These are phyloP conservation scores for Ennomos quercinarius DNA, from an alignment of 2,888 invertebrate species.

Conservation along the genomic window DNA sequence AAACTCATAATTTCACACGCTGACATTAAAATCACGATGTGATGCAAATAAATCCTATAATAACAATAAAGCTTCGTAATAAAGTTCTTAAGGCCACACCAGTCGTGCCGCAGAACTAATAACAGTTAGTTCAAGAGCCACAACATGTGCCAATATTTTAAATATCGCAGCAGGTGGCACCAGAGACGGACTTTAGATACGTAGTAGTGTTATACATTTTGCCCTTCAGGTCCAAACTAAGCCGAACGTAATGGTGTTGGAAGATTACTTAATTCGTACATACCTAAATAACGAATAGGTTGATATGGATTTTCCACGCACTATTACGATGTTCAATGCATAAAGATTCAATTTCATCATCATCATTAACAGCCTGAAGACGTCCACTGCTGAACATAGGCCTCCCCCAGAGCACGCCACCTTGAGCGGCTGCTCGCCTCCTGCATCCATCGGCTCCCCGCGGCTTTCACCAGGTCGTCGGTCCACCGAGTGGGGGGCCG, in stretches of 20 bases:
- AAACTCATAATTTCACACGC: slow-evolving; percentile 14
- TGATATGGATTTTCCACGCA: too few relatives aligned
- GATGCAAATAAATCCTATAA: slow-evolving; percentile 53
- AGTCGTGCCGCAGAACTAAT: slow-evolving; percentile 36
- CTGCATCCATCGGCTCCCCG: too few relatives aligned
- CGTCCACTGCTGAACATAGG: too few relatives aligned
- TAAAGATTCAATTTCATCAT: too few relatives aligned
- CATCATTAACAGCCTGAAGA: too few relatives aligned
- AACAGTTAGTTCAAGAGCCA: slow-evolving; percentile 2
- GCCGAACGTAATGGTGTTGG: neutral
- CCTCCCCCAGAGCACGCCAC: too few relatives aligned
- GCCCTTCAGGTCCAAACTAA: too few relatives aligned
- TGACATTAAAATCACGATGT: slow-evolving; percentile 49
- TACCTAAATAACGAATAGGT: too few relatives aligned
- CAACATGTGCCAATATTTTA: slow-evolving; percentile 36
- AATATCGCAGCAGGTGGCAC: slow-evolving; percentile 25
- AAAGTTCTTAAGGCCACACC: slow-evolving; percentile 44
- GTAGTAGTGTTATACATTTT: neutral
- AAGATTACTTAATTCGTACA: neutral
- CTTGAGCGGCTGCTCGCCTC: too few relatives aligned
- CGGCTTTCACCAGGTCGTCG: too few relatives aligned
- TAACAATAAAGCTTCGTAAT: slow-evolving; percentile 55
- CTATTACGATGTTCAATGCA: too few relatives aligned
- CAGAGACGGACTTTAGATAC: neutral
- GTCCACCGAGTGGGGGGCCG: too few relatives aligned